A percentile compares a stretch with the other conserved stretches of the same genome.
phyloP scores from a whole-genome alignment of 2,888 invertebrate genomes.

The Nematopogon swammerdamellus region DNA sequence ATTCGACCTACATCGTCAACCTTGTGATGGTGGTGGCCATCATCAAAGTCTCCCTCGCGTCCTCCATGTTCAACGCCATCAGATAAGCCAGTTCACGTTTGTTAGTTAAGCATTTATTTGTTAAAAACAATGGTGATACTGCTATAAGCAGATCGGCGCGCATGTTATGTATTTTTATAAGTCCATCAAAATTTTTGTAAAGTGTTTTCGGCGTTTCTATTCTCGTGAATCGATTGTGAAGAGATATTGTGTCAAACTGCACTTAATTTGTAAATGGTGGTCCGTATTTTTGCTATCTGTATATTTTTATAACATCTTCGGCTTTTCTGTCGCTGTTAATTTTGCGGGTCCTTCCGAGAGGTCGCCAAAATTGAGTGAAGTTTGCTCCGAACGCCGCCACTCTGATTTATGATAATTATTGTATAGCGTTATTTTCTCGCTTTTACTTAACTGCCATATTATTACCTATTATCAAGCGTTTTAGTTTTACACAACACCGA shows the following conservation, averaged over 20 bases:
- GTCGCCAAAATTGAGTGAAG: slow-evolving; percentile 40
- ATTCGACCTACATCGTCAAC: slow-evolving; percentile 57
- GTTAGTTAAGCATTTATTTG: slow-evolving; percentile 22
- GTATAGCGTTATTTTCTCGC: background rate
- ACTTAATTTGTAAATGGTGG: slow-evolving; percentile 54
- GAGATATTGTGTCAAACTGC: slow-evolving; percentile 56
- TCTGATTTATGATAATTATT: background rate
- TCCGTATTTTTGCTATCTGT: slow-evolving; percentile 24
- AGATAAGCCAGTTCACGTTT: slow-evolving; percentile 34
- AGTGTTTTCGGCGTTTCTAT: slow-evolving; percentile 18
- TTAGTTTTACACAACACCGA: too few relatives aligned
- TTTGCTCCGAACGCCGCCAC: slow-evolving; percentile 44
- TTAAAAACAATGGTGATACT: slow-evolving; percentile 35
- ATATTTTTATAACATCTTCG: slow-evolving; percentile 16
- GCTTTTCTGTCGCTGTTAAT: slow-evolving; percentile 19
- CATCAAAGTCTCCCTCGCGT: slow-evolving; percentile 49
- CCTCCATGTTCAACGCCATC: slow-evolving; percentile 52
- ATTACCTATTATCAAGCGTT: background rate
- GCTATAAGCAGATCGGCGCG: slow-evolving; percentile 51
- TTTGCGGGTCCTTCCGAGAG: slow-evolving; percentile 19
- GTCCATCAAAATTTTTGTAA: slow-evolving; percentile 32
- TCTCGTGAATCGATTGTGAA: slow-evolving; percentile 17
- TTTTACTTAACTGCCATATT: background rate
- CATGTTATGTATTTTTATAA: slow-evolving; percentile 51
- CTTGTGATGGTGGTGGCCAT: slow-evolving; percentile 52